Evolutionary conservation across 1,140 invertebrate genomes (phyloP).

Genomic region (Drosophila lacteicornis): DNA sequence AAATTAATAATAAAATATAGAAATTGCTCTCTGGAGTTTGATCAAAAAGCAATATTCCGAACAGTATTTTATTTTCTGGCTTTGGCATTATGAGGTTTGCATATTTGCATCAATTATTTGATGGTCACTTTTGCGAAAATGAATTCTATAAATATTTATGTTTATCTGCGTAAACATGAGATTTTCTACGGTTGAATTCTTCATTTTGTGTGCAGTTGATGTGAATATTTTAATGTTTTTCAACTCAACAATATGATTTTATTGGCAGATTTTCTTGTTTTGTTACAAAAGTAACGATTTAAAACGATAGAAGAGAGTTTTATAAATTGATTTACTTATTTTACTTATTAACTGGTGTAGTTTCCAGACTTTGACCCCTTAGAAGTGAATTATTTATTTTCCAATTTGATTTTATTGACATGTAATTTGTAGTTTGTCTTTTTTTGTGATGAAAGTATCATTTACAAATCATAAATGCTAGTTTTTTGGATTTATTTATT

Average conservation of each 20-base stretch:
- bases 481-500: neutral
- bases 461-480: too few relatives aligned
- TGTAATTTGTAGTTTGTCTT: neutral
- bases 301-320: neutral
- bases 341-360: neutral
- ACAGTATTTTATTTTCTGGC: too few relatives aligned
- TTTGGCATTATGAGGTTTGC: too few relatives aligned
- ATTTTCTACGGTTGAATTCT: conserved; percentile 18
- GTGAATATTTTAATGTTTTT: conserved; percentile 23
- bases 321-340: neutral
- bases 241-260: conserved; percentile 10
- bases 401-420: conserved; percentile 1
- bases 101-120: too few relatives aligned
- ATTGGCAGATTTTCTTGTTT: conserved; percentile 4
- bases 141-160: too few relatives aligned
- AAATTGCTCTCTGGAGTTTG: too few relatives aligned
- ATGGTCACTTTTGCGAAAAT: too few relatives aligned
- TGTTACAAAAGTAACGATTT: conserved; percentile 2
- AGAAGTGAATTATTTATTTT: conserved; percentile 7
- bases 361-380: conserved; percentile 23
- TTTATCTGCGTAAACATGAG: conserved; percentile 25
- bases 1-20: too few relatives aligned
- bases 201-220: neutral
- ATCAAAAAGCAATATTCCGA: too few relatives aligned
- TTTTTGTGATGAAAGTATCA: neutral